phyloP scores from a whole-genome alignment of 2,797 vertebrate genomes.

The Halcyon chelicuti region DNA sequence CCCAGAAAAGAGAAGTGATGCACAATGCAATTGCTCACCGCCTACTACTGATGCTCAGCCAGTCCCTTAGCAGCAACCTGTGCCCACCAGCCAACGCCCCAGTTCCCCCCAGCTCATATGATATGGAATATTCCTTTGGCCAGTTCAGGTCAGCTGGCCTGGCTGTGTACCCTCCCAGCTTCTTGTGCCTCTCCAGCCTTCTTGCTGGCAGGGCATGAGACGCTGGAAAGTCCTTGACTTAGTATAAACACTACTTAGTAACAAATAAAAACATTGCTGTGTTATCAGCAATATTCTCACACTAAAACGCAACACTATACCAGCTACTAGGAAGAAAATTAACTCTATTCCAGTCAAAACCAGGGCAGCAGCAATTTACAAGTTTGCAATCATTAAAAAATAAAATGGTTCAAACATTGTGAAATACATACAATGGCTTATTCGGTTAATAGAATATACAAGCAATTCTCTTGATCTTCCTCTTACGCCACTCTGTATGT shows the following conservation, averaged over 20 bases:
- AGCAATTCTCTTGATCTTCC: not conserved
- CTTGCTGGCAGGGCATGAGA: not conserved
- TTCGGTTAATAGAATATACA: not conserved
- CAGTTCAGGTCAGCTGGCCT: not conserved
- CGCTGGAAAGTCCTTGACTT: not conserved
- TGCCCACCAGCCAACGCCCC: not conserved
- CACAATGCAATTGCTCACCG: not conserved
- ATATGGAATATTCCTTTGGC: not conserved
- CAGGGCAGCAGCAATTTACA: not conserved
- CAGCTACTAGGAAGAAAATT: not conserved
- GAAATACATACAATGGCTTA: not conserved
- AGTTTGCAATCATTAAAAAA: not conserved
- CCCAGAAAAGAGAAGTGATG: not conserved
- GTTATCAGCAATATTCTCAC: not conserved
- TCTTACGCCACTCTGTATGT: not conserved
- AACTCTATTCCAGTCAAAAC: not conserved
- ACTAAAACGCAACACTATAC: not conserved
- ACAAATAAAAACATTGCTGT: not conserved
- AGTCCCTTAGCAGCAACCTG: not conserved
- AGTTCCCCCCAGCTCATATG: not conserved
- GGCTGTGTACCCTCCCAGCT: not conserved
- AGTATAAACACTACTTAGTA: not conserved
- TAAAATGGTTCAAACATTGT: not conserved
- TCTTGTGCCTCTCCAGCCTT: not conserved
- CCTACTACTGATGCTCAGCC: not conserved